These are phyloP conservation scores for Morpho helenor DNA, from an alignment of 2,888 invertebrate genomes.

Conservation along the genomic window DNA sequence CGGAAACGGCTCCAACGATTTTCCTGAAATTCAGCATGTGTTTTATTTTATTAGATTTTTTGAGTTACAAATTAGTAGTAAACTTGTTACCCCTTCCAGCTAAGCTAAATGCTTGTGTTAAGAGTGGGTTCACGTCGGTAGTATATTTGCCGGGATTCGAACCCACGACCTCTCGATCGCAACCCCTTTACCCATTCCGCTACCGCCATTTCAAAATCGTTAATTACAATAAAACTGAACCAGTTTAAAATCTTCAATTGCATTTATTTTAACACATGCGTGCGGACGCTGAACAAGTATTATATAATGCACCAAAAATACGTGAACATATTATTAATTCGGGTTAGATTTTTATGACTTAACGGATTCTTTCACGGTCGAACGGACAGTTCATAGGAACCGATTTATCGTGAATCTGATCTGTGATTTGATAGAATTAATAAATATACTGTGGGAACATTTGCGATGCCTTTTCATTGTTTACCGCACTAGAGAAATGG, in stretches of 20 bases:
- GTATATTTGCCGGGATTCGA: too few relatives aligned
- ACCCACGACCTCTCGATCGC: too few relatives aligned
- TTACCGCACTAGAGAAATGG: too few relatives aligned
- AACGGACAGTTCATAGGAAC: slow-evolving; percentile 16
- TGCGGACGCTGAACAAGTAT: slow-evolving; percentile 15
- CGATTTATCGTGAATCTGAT: slow-evolving; percentile 15
- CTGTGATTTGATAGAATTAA: slow-evolving; percentile 14
- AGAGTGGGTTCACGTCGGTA: too few relatives aligned
- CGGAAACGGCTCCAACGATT: too few relatives aligned
- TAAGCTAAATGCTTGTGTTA: too few relatives aligned
- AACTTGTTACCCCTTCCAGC: too few relatives aligned
- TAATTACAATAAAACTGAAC: slow-evolving; percentile 27
- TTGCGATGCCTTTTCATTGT: background rate
- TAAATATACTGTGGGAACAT: slow-evolving; percentile 13
- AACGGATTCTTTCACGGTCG: slow-evolving; percentile 23
- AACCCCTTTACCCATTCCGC: background rate
- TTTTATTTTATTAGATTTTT: too few relatives aligned
- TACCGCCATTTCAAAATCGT: slow-evolving; percentile 18
- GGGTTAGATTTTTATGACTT: slow-evolving; percentile 19
- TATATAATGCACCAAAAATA: slow-evolving; percentile 14
- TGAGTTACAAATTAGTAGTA: too few relatives aligned
- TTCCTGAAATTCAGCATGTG: too few relatives aligned
- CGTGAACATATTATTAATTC: slow-evolving; percentile 20
- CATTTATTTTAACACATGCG: slow-evolving; percentile 6
- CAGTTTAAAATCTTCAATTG: background rate